Evolutionary conservation across 1,140 invertebrate genomes (phyloP), one percentile per base, ranked within the genome.

Genomic region (Lerema accius): DNA sequence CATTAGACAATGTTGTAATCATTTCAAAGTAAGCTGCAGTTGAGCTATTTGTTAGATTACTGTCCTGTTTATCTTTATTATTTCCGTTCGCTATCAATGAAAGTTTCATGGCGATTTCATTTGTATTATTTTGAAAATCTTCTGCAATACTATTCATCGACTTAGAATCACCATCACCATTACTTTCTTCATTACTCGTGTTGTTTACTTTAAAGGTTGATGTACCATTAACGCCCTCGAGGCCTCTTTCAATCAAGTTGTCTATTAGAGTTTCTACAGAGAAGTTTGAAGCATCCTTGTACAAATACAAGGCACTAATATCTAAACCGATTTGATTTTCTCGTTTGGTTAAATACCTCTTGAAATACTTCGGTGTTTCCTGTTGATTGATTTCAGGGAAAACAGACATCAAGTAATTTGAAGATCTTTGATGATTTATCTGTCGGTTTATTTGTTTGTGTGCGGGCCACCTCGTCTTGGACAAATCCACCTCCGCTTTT

Each of bases 401-500:
- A 51, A 63, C 67, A 4, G 69, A 62, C 10, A 53, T 19, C 23
- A 72, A 69, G 35, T 69, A 53, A 32, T 67, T 71, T 35, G 40
- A 56, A 56, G 51, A 26, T 48, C 13, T 61, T 11, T 48, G 50
- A 49, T 51, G 50, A 16, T 40, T 58, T 17, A 63, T 42, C 50
- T 67, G 59, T 51, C 35, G 65, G 50, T 60, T 70, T 69, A 65
- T 58, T 19, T 69, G 65, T 66, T 76, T 78, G 11, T 76, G 78
- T 46, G 64, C n/a, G 0, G 82, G 80, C 86, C 84, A 85, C 62
- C 81, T 81, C 11, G 80, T 80, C 56, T 78, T 84, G 0, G 77
- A 73, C 5, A 85, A 50, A 49, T 81, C 81, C 11, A 78, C 50
- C 50, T 80, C 83, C 3, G 76, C 17, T 49, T 68, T 65, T 14